Percentiles rank a stretch among this genome's conserved stretches.
Conservation (phyloP, 2,888 invertebrate species). For the Nebria brevicollis region DNA sequence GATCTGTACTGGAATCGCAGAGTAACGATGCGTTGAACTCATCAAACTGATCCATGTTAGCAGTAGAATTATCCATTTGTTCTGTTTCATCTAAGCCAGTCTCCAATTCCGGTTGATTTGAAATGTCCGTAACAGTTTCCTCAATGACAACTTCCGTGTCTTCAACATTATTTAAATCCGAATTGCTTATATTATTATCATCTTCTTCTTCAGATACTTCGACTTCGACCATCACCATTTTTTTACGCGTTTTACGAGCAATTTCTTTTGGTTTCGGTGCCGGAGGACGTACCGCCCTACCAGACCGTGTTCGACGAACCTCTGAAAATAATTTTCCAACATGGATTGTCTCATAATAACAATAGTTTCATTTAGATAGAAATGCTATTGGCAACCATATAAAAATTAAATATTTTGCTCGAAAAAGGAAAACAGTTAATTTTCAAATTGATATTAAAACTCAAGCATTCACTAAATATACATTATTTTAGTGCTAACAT, state of each 20-base stretch:
- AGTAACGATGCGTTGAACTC: slow-evolving; percentile 28
- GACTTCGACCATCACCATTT: slow-evolving; percentile 62
- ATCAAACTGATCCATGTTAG: slow-evolving; percentile 20
- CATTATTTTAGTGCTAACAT: too few species aligned
- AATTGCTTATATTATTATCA: slow-evolving; percentile 52
- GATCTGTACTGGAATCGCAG: slow-evolving; percentile 39
- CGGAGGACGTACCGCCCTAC: slow-evolving; percentile 61
- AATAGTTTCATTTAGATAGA: too few species aligned
- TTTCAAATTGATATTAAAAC: too few species aligned
- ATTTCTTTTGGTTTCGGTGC: slow-evolving; percentile 57
- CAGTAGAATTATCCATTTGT: not conserved
- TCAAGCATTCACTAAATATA: too few species aligned
- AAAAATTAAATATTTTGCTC: not conserved
- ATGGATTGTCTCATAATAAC: not conserved
- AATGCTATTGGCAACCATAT: too few species aligned
- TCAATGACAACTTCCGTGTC: not conserved
- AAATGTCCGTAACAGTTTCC: not conserved
- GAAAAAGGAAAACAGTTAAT: not conserved
- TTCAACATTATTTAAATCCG: slow-evolving; percentile 62
- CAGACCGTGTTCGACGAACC: slow-evolving; percentile 70
- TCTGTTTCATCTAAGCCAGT: slow-evolving; percentile 7
- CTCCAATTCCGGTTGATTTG: slow-evolving; percentile 21
- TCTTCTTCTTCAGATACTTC: slow-evolving; percentile 64
- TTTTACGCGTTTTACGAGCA: slow-evolving; percentile 60
- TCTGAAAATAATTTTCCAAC: slow-evolving; percentile 43